These are phyloP conservation scores for Zosterops borbonicus DNA, from an alignment of 2,113 vertebrate species.

Conservation along the genomic window DNA sequence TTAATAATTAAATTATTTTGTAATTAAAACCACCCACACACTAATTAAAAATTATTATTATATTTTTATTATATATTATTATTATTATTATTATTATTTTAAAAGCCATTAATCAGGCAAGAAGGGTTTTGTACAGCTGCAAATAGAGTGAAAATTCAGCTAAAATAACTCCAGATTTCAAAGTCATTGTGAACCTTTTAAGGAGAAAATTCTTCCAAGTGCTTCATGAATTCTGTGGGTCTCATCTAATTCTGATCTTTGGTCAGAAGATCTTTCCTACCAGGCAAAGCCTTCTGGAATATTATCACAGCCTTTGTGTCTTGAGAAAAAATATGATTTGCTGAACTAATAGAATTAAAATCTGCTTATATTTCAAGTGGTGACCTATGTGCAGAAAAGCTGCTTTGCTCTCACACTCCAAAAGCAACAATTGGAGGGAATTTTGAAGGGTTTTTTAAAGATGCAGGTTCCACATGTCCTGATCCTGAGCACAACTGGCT, in stretches of 20 bases:
- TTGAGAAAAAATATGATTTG: not conserved
- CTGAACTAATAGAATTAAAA: not conserved
- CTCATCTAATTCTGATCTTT: not conserved
- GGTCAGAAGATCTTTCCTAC: not conserved
- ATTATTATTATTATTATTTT: no score
- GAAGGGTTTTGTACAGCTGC: not conserved
- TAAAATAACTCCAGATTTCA: not conserved
- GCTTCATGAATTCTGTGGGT: not conserved
- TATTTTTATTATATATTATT: no score
- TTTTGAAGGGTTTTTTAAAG: not conserved
- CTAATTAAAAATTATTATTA: no score
- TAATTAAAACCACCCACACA: not conserved
- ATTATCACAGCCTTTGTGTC: not conserved
- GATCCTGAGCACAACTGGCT: not conserved
- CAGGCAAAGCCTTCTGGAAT: not conserved
- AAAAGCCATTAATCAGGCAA: not conserved
- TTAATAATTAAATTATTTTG: not conserved
- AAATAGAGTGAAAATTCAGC: not conserved
- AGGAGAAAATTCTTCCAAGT: not conserved
- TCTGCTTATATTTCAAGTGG: not conserved
- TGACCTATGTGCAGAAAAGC: not conserved
- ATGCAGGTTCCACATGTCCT: not conserved
- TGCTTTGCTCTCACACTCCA: not conserved
- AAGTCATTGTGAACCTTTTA: not conserved
- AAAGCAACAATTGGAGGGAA: not conserved